These are phyloP conservation scores for Cichladusa arquata DNA, from an alignment of 2,113 vertebrate genomes.

Conservation along the genomic window DNA sequence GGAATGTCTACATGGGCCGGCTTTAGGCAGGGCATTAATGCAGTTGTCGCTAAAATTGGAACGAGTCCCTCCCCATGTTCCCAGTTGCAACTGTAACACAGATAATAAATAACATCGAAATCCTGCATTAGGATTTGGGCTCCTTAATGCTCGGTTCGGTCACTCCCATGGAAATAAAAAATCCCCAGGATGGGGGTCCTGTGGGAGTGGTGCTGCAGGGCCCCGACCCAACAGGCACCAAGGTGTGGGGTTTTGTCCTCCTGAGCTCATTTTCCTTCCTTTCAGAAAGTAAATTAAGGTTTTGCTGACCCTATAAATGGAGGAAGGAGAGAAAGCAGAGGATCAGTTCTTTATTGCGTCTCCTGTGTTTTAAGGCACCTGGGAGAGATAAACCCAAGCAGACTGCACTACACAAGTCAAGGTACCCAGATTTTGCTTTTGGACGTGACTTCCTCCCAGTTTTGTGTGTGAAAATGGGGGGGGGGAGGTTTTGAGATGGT, in stretches of 20 bases:
- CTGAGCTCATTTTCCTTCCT: not conserved
- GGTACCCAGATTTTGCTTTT: not conserved
- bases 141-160: accelerated
- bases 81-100: not conserved
- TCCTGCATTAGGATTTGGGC: not conserved
- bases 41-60: constrained; percentile 6
- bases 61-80: not conserved
- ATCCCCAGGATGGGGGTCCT: accelerated
- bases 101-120: not conserved
- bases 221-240: accelerated
- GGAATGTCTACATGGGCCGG: not conserved
- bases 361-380: not conserved
- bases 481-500: not conserved
- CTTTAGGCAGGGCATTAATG: not conserved
- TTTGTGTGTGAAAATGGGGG: not conserved
- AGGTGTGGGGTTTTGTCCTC: not conserved
- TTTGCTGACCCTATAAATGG: not conserved
- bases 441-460: not conserved
- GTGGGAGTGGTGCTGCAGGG: accelerated
- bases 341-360: not conserved
- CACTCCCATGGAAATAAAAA: not conserved
- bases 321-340: not conserved
- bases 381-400: not conserved
- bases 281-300: not conserved
- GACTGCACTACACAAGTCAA: not conserved